These are phyloP conservation scores for Protophormia terraenovae DNA, from an alignment of 2,888 invertebrate genomes.

Conservation along the genomic window DNA sequence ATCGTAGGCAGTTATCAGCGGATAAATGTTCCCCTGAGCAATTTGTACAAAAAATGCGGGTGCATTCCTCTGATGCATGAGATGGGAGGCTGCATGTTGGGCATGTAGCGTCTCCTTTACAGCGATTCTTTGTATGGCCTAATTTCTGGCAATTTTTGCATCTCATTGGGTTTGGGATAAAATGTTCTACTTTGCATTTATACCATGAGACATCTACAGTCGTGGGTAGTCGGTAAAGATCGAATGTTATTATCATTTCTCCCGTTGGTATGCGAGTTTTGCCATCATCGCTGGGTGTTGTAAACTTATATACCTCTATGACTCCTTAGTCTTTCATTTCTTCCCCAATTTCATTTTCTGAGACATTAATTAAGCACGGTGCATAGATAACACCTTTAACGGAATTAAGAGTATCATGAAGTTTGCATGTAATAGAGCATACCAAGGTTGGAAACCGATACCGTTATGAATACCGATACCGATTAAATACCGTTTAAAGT, in stretches of 20 bases:
- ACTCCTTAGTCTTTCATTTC: background rate
- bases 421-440: too few relatives aligned
- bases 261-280: background rate
- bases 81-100: background rate
- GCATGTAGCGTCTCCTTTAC: background rate
- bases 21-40: conserved; percentile 2
- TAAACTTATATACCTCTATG: conserved; percentile 4
- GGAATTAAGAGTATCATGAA: too few relatives aligned
- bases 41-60: conserved; percentile 3
- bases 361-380: background rate
- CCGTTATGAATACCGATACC: too few relatives aligned
- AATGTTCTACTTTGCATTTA: conserved; percentile 32
- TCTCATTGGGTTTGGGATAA: conserved; percentile 53
- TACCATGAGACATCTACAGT: conserved; percentile 45
- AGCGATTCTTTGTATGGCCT: too few relatives aligned
- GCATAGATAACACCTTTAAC: too few relatives aligned
- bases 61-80: background rate
- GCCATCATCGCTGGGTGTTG: background rate
- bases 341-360: conserved; percentile 28
- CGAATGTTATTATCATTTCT: conserved; percentile 39
- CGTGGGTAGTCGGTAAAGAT: conserved; percentile 32
- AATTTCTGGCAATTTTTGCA: too few relatives aligned
- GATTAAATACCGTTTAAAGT: too few relatives aligned
- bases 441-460: too few relatives aligned
- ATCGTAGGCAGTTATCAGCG: background rate